Base-by-base conservation (phyloP, 2,797 vertebrate genomes). In the Onychomys arenicola region DNA sequence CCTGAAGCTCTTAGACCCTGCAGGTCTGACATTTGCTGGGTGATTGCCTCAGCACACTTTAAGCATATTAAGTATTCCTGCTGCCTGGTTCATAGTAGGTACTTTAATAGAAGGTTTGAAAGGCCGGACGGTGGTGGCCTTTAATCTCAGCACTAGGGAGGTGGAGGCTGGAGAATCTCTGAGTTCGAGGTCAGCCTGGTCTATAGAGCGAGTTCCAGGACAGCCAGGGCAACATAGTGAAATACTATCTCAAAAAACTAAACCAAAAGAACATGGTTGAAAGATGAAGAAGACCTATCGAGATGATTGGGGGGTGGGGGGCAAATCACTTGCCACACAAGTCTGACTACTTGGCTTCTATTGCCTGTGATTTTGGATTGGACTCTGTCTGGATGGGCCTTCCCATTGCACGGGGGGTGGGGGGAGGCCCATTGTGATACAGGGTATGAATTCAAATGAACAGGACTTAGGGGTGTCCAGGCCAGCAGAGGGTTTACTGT, bases 31-130 rank as follows among this genome's bases (percentile, higher is more conserved):
- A 21, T 89, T 91, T 82, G 65, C 34, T 52, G 63, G 2, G n/a
- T 73, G 77, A 32, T 21, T 71, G 59, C 52, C 17, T 84, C 40
- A 25, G 46, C 43, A 71, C 75, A 76, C 19, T 34, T 43, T 92
- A 77, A 90, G 59, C 61, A 75, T 61, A 34, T 78, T 94, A 76
- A 92, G 21, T 73, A 77, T 94, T 89, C 29, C 3, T 1, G 55
- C 49, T 59, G 9, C 61, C 14, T 81, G 65, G 32, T 67, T 93
- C 13, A 59, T 25, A 92, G 91, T 32, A 88, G 29, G 12, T 4
- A 40, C 89, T 88, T 92, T 46, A 76, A 80, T 81, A 90, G 69
- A 95, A 88, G 76, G 5, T 11, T 57, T 65, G 90, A 73, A 82
- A 69, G 37, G 37, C 71, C 10, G 23, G 71, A 23, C 37, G 5